phyloP scores from a whole-genome alignment of 2,888 invertebrate species.

The Cephus rjabovi region DNA sequence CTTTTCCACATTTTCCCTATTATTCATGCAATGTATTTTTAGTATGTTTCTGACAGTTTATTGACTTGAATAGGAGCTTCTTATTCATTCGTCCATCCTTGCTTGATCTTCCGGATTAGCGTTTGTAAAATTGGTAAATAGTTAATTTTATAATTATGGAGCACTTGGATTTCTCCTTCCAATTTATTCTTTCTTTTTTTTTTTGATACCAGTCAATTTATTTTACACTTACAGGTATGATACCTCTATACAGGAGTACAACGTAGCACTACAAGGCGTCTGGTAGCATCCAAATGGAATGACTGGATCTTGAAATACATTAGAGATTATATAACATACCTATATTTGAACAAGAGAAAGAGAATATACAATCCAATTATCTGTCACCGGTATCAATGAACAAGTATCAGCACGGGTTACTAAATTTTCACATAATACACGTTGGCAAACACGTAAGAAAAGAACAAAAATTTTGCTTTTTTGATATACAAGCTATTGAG shows the following conservation, averaged over 20 bases:
- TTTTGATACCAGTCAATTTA: constrained; percentile 33
- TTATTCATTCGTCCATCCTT: too few relatives aligned
- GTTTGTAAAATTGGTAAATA: neutral
- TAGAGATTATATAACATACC: neutral
- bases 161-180: neutral
- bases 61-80: too few relatives aligned
- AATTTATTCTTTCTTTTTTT: neutral
- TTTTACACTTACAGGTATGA: constrained; percentile 39
- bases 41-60: too few relatives aligned
- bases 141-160: neutral
- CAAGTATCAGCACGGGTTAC: neutral
- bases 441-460: neutral
- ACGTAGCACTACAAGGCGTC: constrained; percentile 16
- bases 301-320: neutral
- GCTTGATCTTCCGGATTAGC: too few relatives aligned
- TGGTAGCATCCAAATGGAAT: constrained; percentile 9
- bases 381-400: neutral
- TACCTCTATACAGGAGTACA: constrained; percentile 36
- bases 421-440: neutral
- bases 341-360: neutral
- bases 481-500: neutral
- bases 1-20: too few relatives aligned
- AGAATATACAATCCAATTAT: neutral
- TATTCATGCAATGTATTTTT: too few relatives aligned
- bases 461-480: neutral